Evolutionary conservation across 2,888 invertebrate species (phyloP).

Genomic region (Pristionchus japonicus): DNA sequence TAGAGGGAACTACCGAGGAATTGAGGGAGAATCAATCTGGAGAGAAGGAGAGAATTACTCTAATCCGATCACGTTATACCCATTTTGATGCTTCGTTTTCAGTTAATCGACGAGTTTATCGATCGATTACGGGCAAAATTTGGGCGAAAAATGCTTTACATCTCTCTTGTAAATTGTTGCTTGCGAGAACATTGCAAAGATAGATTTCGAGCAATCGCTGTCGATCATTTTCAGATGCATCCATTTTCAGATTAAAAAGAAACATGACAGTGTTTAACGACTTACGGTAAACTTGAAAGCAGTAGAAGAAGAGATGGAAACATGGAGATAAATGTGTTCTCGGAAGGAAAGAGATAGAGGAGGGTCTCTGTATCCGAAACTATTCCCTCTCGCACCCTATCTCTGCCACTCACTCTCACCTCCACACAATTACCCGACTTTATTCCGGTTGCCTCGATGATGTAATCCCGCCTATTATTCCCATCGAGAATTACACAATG

Average conservation of each 20-base stretch:
- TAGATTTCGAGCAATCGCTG: too few relatives aligned
- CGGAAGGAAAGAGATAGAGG: slow-evolving; percentile 6
- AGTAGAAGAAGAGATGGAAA: not conserved
- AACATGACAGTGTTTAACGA: too few relatives aligned
- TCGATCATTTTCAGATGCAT: too few relatives aligned
- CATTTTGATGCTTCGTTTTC: not conserved
- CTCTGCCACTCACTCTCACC: slow-evolving; percentile 32
- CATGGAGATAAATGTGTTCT: not conserved
- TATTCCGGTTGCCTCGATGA: slow-evolving; percentile 45
- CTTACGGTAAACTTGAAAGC: not conserved
- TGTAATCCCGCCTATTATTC: slow-evolving; percentile 32
- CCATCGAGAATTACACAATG: slow-evolving; percentile 10
- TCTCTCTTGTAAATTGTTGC: too few relatives aligned
- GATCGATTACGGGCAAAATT: not conserved
- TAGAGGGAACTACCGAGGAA: slow-evolving; percentile 69
- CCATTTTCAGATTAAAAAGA: too few relatives aligned
- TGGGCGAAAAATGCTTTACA: not conserved
- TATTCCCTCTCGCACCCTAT: slow-evolving; percentile 20
- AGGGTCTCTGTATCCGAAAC: slow-evolving; percentile 39
- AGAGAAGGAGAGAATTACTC: not conserved
- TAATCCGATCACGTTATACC: not conserved
- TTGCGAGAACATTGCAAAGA: too few relatives aligned
- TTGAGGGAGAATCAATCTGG: slow-evolving; percentile 47
- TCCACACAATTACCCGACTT: slow-evolving; percentile 39
- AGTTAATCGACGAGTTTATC: not conserved